Percentiles rank a stretch among this genome's conserved stretches.
phyloP scores from a whole-genome alignment of 2,888 invertebrate genomes.

The Prenolepis imparis region DNA sequence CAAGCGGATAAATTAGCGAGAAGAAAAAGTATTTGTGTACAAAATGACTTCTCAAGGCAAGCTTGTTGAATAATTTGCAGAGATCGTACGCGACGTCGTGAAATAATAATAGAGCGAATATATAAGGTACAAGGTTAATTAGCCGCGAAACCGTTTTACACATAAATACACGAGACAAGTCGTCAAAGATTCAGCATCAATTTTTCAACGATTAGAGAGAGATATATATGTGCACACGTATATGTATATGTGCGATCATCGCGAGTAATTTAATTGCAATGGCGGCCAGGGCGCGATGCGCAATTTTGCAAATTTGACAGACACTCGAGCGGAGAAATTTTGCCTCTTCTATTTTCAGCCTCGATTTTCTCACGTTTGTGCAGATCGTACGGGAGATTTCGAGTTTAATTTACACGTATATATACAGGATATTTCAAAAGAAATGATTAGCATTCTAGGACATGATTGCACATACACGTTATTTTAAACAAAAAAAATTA shows the following conservation, averaged over 20 bases:
- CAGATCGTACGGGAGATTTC: not conserved
- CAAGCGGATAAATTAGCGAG: not conserved
- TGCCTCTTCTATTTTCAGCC: not conserved
- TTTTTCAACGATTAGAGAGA: not conserved
- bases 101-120: not conserved
- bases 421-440: no score
- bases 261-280: conserved; percentile 25
- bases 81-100: not conserved
- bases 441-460: no score
- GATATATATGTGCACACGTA: not conserved
- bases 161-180: not conserved
- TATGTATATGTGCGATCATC: not conserved
- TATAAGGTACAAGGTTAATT: not conserved
- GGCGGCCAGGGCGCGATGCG: not conserved
- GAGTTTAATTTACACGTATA: not conserved
- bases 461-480: no score
- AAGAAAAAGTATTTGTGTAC: not conserved
- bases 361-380: not conserved
- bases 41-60: no score
- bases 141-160: not conserved
- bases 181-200: not conserved
- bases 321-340: not conserved
- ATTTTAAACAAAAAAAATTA: no score
- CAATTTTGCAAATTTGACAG: conserved; percentile 40
- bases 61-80: conserved; percentile 10